Base-by-base conservation (phyloP, 37 sponge, comb jelly and placozoan species). In the Amphimedon queenslandica region DNA sequence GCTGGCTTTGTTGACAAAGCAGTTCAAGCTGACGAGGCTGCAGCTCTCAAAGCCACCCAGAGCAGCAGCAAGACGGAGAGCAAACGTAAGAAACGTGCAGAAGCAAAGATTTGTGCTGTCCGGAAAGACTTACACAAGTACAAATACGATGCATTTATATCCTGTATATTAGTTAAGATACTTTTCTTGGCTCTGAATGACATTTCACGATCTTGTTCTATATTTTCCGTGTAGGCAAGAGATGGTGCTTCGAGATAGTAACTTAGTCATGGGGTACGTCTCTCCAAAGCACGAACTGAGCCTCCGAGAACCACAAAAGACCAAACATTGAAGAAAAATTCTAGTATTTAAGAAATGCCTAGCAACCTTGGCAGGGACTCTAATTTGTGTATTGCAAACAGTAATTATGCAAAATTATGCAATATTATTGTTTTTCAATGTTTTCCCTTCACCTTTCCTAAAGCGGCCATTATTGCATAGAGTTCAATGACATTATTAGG, bases 201-300 rank as follows among this genome's bases (percentile, higher is more conserved):
- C n/a, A n/a, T n/a, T n/a, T n/a, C n/a, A n/a, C n/a, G n/a, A n/a
- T 18, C 51, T 47, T 47, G 13, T 8, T 47, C 51, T 47, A 47
- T 47, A 13, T 47, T 47, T 47, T 60, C 16, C 2, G 35, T 69
- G 0, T 53, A 80, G 81, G 61, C 82, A 87, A 37, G 87, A 87
- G 64, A 40, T 53, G 28, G 58, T 80, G 10, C 61, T 87, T 63
- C 66, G 67, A 4, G 81, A 87, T 58, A 80, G 77, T 53, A 87
- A 87, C 39, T 61, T 87, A 4, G 87, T 87, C 3, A 80, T 77
- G 81, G 87, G 87, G 11, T 35, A 67, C 20, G 56, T 87, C 3
- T 41, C 76, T 69, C 55, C 56, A 1, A 58, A 72, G 2, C 67
- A 81, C 21, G 82, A 74, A 32, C 31, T 33, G 34, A 4, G 32